Evolutionary conservation across 2,797 vertebrate genomes (phyloP), one percentile per base, ranked within the genome.

Genomic region (Anguilla anguilla): DNA sequence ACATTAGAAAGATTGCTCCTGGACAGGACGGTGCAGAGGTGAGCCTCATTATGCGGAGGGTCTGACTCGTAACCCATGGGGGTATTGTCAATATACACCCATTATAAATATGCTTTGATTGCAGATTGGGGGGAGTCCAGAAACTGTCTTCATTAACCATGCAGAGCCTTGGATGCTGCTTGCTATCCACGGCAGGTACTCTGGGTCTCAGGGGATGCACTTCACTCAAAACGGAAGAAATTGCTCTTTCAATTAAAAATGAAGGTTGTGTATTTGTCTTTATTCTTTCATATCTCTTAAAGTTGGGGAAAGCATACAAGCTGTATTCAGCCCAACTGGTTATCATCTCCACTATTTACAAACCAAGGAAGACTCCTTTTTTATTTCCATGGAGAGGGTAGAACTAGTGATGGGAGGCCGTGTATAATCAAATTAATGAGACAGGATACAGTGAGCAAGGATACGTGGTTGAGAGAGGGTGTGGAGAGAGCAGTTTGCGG

Each of bases 21-120:
- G 28, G 22, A 53, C 25, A 28, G 39, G 46, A 10, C 6, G 25
- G 19, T 9, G 43, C 51, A 53, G 3, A 55, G 49, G 46, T 83
- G 82, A 55, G 22, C 49, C 53, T 55, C 82, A 83, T 83, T 55
- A 83, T 83, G 25, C 82, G 6, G 82, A 55, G 82, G 82, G 46
- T 11, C 82, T n/a, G 46, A 31, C 82, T 55, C 22, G 25, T 53
- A 11, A 55, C 49, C 49, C 51, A 28, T 15, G 53, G 82, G n/a
- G 25, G n/a, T 57, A 53, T 28, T n/a, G 82, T 31, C 74, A 22
- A 43, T 77, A 77, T 43, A 77, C 74, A 43, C 11, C 74, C 17
- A 77, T 83, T 83, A 5, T 83, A 53, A 83, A 83, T 83, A 31
- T 31, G 51, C 82, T 53, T 83, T 83, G 11, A 77, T 77, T 17